Evolutionary conservation across 2,113 vertebrate genomes (phyloP), one percentile per base, ranked within the genome.

Genomic region (Centrocercus urophasianus): DNA sequence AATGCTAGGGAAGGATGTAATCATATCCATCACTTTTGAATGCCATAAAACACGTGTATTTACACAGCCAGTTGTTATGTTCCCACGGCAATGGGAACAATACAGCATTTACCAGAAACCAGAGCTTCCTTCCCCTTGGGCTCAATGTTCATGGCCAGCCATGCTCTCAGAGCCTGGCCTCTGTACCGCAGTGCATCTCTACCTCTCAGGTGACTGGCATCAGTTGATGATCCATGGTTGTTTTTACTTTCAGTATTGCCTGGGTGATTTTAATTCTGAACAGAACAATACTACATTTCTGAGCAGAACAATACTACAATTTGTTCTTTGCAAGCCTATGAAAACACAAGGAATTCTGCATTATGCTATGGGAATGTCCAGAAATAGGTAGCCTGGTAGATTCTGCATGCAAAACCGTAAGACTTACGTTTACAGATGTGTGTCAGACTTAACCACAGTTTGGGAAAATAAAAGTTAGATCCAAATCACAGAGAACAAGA

Each of bases 41-140:
- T 27, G 77, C 89, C 88, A 25, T 57, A 85, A 87, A 94, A 85
- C 72, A 36, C 15, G 43, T 38, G 50, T 81, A 90, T 93, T 92
- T 88, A 84, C 59, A 75, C 54, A 81, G 73, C 36, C 80, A 76
- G 50, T 84, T 90, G 70, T 65, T 86, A 63, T 16, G 92, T 96
- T 96, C 95, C 96, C 90, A 94, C 21, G 7, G 94, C 48, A 81
- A 95, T 82, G 48, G 81, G 70, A 96, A 96, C 92, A 96, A 94
- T 94, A 59, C 80, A 70, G 43, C 71, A 80, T 50, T 92, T 91
- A 94, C 63, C 48, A 94, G 80, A 93, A 94, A 82, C 36, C 79
- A 94, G 83, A 88, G 76, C 63, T 94, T 93, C 73, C 92, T 96
- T 86, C 81, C 83, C 40, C 40, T 65, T 79, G 59, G 17, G 70